phyloP scores from a whole-genome alignment of 2,797 vertebrate genomes.

The Chromis chromis region DNA sequence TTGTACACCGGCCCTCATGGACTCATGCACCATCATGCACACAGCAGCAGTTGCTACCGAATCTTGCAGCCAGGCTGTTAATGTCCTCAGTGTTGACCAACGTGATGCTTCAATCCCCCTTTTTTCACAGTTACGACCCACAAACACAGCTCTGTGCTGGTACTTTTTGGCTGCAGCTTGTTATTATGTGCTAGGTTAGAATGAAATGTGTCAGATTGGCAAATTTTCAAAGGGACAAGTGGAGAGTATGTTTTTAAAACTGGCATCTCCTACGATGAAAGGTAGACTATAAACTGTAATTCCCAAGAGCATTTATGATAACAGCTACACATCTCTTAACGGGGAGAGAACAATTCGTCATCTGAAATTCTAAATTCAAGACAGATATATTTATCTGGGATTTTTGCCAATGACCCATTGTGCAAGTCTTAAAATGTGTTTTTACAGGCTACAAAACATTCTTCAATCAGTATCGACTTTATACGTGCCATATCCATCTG shows the following conservation, averaged over 20 bases:
- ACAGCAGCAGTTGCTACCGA: slow-evolving; percentile 21
- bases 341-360: slow-evolving; percentile 3
- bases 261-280: slow-evolving; percentile 6
- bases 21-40: slow-evolving; percentile 60
- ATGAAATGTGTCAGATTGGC: slow-evolving; percentile 20
- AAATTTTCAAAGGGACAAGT: background rate
- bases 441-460: slow-evolving; percentile 60
- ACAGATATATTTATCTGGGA: slow-evolving; percentile 27
- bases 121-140: slow-evolving; percentile 63
- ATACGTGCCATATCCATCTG: slow-evolving; percentile 52
- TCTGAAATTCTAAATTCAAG: slow-evolving; percentile 27
- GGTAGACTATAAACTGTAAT: slow-evolving; percentile 5
- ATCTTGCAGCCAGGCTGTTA: slow-evolving; percentile 27
- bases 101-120: slow-evolving; percentile 13
- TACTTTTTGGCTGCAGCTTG: slow-evolving; percentile 9
- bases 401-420: slow-evolving; percentile 38
- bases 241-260: slow-evolving; percentile 10
- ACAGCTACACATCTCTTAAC: slow-evolving; percentile 8
- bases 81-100: slow-evolving; percentile 15
- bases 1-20: slow-evolving; percentile 21
- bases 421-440: slow-evolving; percentile 50
- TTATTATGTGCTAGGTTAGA: background rate
- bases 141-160: slow-evolving; percentile 15
- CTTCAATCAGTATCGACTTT: slow-evolving; percentile 37
- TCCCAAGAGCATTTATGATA: slow-evolving; percentile 16